A percentile compares a stretch with the other conserved stretches of the same genome.
These are phyloP conservation scores for silkworm (Bombyx mori) DNA, from an alignment of 1,140 invertebrate genomes.

Conservation along the genomic window ASM3026992v2 NC_085124.1:8739001-8739500, in stretches of 20 bases:
- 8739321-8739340: slow-evolving; percentile 4
- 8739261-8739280: slow-evolving; percentile 43
- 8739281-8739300: slow-evolving; percentile 37
- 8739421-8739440: slow-evolving; percentile 27
- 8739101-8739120: slow-evolving; percentile 61
- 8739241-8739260: slow-evolving; percentile 44
- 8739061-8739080: slow-evolving; percentile 55
- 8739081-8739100: slow-evolving; percentile 58
- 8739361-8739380: slow-evolving; percentile 13
- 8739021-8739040: slow-evolving; percentile 62
- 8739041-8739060: slow-evolving; percentile 64
- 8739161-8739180: slow-evolving; percentile 60
- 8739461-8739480: slow-evolving; percentile 20
- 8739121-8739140: slow-evolving; percentile 51
- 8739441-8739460: slow-evolving; percentile 25
- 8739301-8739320: slow-evolving; percentile 15
- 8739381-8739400: slow-evolving; percentile 25
- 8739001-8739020: slow-evolving; percentile 70
- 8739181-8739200: slow-evolving; percentile 45
- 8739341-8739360: slow-evolving; percentile 7
- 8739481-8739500: slow-evolving; percentile 29
- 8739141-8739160: slow-evolving; percentile 50
- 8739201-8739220: slow-evolving; percentile 64
- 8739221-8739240: slow-evolving; percentile 54
- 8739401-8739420: slow-evolving; percentile 33